Evolutionary conservation across 1,140 invertebrate species (phyloP).

Genomic region (Drosophila mauritiana): DNA sequence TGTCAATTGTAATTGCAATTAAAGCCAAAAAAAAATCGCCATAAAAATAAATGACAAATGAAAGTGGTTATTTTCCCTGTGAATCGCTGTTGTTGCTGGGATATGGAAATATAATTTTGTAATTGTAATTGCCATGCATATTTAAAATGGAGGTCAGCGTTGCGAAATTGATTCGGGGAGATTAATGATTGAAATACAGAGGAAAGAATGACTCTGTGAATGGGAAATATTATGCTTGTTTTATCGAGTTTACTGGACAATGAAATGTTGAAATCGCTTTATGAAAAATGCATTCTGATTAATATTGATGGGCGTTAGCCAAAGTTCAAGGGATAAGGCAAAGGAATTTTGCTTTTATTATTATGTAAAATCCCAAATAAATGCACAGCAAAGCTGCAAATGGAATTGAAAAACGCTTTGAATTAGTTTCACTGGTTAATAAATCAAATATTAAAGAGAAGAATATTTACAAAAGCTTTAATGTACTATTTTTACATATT

Average conservation of each 20-base stretch:
- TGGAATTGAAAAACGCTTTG: not conserved
- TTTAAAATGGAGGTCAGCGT: slow-evolving; percentile 58
- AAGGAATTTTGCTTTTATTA: not conserved
- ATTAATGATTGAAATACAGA: slow-evolving; percentile 50
- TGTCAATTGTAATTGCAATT: slow-evolving; percentile 49
- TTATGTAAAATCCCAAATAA: not conserved
- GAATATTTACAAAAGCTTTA: not conserved
- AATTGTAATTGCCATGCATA: slow-evolving; percentile 59
- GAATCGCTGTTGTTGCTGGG: slow-evolving; percentile 4
- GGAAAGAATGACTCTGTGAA: slow-evolving; percentile 9
- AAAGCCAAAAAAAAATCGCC: slow-evolving; percentile 34
- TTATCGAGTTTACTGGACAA: slow-evolving; percentile 34
- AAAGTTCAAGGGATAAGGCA: slow-evolving; percentile 4
- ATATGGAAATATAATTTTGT: slow-evolving; percentile 56
- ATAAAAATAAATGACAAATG: slow-evolving; percentile 53
- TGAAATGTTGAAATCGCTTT: slow-evolving; percentile 41
- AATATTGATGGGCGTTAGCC: slow-evolving; percentile 38
- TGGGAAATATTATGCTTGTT: slow-evolving; percentile 32
- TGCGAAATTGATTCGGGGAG: slow-evolving; percentile 48
- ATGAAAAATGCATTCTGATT: slow-evolving; percentile 52
- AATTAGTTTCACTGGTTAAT: not conserved
- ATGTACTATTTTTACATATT: not conserved
- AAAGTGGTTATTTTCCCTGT: slow-evolving; percentile 36
- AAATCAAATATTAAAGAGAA: not conserved
- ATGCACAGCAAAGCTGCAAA: not conserved